Conservation (phyloP, 1,140 invertebrate genomes). For the Zophobas morio region DNA sequence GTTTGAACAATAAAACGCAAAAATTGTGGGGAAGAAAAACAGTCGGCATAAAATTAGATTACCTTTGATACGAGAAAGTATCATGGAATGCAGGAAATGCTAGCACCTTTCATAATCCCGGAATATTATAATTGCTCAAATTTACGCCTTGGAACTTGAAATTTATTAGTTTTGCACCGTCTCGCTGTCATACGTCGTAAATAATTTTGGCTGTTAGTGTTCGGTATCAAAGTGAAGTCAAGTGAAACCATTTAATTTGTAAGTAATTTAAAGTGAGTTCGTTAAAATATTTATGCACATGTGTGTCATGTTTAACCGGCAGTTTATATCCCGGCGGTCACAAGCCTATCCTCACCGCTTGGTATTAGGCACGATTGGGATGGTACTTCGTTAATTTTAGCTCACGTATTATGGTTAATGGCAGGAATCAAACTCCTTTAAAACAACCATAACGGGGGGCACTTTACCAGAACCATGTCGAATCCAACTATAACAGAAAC, state of each 20-base stretch:
- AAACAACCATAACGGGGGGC: conserved; percentile 11
- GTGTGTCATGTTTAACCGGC: conserved; percentile 49
- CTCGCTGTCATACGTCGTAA: conserved; percentile 43
- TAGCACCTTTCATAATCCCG: background rate
- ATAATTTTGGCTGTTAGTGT: conserved; percentile 47
- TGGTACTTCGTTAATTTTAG: conserved; percentile 46
- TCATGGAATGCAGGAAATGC: background rate
- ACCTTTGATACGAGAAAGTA: background rate
- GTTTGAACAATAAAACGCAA: conserved; percentile 1
- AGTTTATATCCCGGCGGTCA: conserved; percentile 44
- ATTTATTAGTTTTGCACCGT: conserved; percentile 33
- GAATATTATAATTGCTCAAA: conserved; percentile 35
- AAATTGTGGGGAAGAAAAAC: background rate
- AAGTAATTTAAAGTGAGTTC: conserved; percentile 50
- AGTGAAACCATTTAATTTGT: conserved; percentile 50
- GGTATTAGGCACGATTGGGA: conserved; percentile 44
- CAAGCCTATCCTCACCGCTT: conserved; percentile 38
- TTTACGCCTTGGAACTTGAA: conserved; percentile 3
- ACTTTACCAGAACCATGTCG: conserved; percentile 3
- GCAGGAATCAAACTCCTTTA: conserved; percentile 21
- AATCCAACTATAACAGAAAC: conserved; percentile 2
- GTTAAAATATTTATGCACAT: conserved; percentile 52
- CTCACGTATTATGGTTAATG: conserved; percentile 30
- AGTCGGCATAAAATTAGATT: background rate
- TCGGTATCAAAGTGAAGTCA: conserved; percentile 44